Base-by-base conservation (phyloP, 2,797 vertebrate genomes). In the Acipenser transmontanus region DNA sequence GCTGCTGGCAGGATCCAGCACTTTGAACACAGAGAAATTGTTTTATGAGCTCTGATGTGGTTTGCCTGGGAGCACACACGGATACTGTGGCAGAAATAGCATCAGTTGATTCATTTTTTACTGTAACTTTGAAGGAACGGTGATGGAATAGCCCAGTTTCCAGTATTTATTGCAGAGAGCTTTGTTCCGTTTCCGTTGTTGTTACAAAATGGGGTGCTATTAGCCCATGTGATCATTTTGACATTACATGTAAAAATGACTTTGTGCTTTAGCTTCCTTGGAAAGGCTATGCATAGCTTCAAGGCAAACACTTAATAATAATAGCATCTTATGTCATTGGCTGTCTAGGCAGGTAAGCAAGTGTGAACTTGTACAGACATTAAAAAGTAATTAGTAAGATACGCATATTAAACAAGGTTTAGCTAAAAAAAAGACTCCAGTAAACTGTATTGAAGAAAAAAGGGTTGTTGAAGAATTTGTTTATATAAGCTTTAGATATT, bases 311-410 rank as follows among this genome's bases (percentile, higher is more conserved):
- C 59, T 69, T 47, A 34, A 47, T 61, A 65, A 61, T 61, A 17
- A 56, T 51, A 63, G 49, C 17, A 12, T 49, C 66, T 3, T 14
- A 6, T 57, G 66, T 61, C 66, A 68, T 56, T 57, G 17, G 49
- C 61, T 68, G 61, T 68, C 61, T 68, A 61, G 57, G 47, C 62
- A 63, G 54, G 66, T 63, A n/a, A 63, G 34, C 66, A 34, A 61
- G 66, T 63, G 51, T 20, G 61, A 56, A 68, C 66, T 68, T 68
- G 59, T 20, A 61, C 65, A 34, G 34, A 3, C 34, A 34, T 34
- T 34, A 34, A 34, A 34, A 34, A 34, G 34, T 34, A 34, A 34
- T 34, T 34, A 34, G 34, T 34, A 34, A 34, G 34, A 34, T 34
- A 34, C 1, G 34, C 34, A 4, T 34, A 34, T 34, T 34, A 34